Percentiles rank a stretch among this genome's conserved stretches.
Evolutionary conservation across 2,888 invertebrate species (phyloP).

Genomic region (Dioctria rufipes): DNA sequence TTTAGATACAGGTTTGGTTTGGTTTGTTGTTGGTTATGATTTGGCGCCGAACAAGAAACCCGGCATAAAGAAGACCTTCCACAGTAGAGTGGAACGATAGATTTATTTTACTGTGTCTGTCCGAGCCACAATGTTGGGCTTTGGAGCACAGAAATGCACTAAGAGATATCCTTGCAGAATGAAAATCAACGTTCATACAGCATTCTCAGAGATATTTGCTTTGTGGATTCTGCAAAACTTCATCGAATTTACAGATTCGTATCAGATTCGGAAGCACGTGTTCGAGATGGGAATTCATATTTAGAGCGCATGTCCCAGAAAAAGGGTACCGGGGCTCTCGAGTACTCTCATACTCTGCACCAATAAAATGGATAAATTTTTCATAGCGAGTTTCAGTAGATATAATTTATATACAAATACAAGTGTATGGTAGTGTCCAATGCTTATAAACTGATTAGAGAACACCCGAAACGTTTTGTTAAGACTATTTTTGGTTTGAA

Average conservation of each 20-base stretch:
- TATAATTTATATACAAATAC: slow-evolving; percentile 22
- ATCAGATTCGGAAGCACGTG: slow-evolving; percentile 12
- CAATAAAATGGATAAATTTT: slow-evolving; percentile 47
- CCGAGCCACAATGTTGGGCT: background rate
- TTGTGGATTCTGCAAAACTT: slow-evolving; percentile 27
- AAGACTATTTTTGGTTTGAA: too few species aligned
- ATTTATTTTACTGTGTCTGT: background rate
- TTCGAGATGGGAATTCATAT: background rate
- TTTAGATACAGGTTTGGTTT: background rate
- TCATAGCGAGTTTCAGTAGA: slow-evolving; percentile 21
- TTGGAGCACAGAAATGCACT: background rate
- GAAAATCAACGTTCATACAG: background rate
- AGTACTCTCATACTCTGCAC: slow-evolving; percentile 34
- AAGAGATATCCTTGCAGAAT: slow-evolving; percentile 11
- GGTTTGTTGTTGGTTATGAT: slow-evolving; percentile 9
- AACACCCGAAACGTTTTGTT: background rate
- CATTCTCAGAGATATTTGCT: background rate
- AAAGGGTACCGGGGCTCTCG: slow-evolving; percentile 1
- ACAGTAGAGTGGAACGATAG: background rate
- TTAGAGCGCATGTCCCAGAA: slow-evolving; percentile 31
- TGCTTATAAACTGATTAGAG: slow-evolving; percentile 31
- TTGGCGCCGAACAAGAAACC: slow-evolving; percentile 37
- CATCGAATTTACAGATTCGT: slow-evolving; percentile 4
- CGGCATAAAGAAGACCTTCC: background rate
- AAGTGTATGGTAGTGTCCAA: background rate